Base-by-base conservation (phyloP, 2,888 invertebrate genomes). In the Noctua janthe region DNA sequence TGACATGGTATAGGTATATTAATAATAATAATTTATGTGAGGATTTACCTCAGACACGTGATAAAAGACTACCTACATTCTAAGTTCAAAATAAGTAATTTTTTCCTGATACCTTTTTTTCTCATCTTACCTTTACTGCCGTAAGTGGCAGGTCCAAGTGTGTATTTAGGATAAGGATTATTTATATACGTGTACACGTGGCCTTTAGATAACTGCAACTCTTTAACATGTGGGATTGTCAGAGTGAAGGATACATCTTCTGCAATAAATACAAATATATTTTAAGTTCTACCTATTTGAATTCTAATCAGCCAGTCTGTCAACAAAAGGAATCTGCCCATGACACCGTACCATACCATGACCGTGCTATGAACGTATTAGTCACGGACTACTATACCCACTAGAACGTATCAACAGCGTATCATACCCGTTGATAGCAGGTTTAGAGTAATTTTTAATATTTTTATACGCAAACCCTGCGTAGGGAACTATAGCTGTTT, bases 201-300 rank as follows among this genome's bases (percentile, higher is more conserved):
- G n/a, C 84, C 81, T 43, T 71, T 75, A 2, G 87, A 81, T 56
- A 87, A 47, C 15, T 89, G 78, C 4, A 88, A 51, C n/a, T 90
- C 35, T 4, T 84, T 84, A 8, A 86, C 71, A 17, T 85, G 80
- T 0, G 92, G 92, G 35, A 94, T 91, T 2, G 92, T 88, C 49
- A 91, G 88, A 0, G 94, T 94, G 11, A 92, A 84, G 0, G 90
- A 86, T 3, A 91, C 73, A 4, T 88, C 87, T 11, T 77, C 93
- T 93, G 80, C n/a, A 67, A 67, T 7, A 29, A 29, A 62, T 62
- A 62, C 29, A 62, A 62, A 17, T 7, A 17, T 7, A 62, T 62
- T 62, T 15, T 15, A 62, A 7, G 15, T 62, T 62, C 8, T 7
- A 62, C 7, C 17, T 29, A 1, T 62, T 29, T 15, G 4, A 15